These are phyloP conservation scores for Rotaria macrura DNA, from an alignment of 2,888 invertebrate genomes.

Conservation along the genomic window DNA sequence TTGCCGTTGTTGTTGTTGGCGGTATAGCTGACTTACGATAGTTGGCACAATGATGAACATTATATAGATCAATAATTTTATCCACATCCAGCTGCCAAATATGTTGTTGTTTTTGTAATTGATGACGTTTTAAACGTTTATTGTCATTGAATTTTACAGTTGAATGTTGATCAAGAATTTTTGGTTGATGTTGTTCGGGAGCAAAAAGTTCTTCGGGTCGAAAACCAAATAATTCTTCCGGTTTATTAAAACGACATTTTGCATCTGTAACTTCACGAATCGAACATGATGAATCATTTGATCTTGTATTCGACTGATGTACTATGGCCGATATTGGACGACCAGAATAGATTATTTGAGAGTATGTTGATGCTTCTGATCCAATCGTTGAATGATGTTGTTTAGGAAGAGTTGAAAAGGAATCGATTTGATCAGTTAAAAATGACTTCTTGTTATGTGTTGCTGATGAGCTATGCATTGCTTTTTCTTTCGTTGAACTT, in stretches of 20 bases:
- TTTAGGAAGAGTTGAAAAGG: background rate
- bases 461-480: background rate
- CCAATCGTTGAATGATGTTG: background rate
- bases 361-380: background rate
- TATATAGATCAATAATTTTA: background rate
- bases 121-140: background rate
- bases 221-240: constrained; percentile 13
- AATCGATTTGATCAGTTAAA: background rate
- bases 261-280: background rate
- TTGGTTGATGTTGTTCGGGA: background rate
- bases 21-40: background rate
- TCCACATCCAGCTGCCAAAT: background rate
- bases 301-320: background rate
- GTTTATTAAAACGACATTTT: background rate
- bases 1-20: background rate
- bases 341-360: background rate
- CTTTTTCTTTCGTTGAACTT: background rate
- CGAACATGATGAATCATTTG: background rate
- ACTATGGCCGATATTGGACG: background rate
- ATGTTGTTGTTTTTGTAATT: background rate
- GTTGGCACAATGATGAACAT: background rate
- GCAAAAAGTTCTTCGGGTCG: background rate
- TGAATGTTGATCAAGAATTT: background rate
- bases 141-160: background rate
- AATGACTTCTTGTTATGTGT: background rate